Evolutionary conservation across 2,797 vertebrate species (phyloP), one percentile per base, ranked within the genome.

Genomic region (Scarus forsteni): DNA sequence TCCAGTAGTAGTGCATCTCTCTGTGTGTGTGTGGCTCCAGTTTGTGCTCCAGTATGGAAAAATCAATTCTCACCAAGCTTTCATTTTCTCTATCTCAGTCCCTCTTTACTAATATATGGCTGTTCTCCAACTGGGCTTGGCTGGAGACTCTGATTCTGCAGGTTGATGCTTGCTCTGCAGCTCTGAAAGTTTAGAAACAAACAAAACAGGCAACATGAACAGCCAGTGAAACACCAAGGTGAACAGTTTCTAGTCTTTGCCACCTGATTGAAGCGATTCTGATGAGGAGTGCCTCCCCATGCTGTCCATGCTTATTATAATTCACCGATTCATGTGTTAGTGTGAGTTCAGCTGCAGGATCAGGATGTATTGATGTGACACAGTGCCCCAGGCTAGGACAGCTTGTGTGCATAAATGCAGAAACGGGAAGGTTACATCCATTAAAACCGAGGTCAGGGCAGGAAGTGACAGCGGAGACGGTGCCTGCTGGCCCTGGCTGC

Each of bases 11-110:
- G 54, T 63, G 70, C 27, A 27, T 27, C 27, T 27, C 27, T 70
- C 77, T 77, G 70, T 77, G 73, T 69, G 75, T 60, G 63, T 60
- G 65, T 57, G 61, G 75, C 70, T 82, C 61, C 66, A 60, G 85
- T 88, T 84, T 86, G 84, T 77, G 79, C 70, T 73, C 70, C 57
- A 58, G 53, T 83, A 80, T 72, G 88, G 87, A 90, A 90, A 91
- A 92, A 91, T 91, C 91, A 86, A 90, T 91, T 61, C 74, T 66
- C 73, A 54, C 79, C 77, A 76, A 85, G 84, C 79, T 78, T 89
- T 89, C 48, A 80, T 88, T 90, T 83, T 81, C 70, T 77, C 73
- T 66, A 14, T 80, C 50, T 60, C 61, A 52, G 58, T 76, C 58
- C 42, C 56, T 73, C 56, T 77, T 64, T 19, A 10, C 76, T 69